Conservation (phyloP, 2,888 invertebrate genomes). For the Panorpa germanica region DNA sequence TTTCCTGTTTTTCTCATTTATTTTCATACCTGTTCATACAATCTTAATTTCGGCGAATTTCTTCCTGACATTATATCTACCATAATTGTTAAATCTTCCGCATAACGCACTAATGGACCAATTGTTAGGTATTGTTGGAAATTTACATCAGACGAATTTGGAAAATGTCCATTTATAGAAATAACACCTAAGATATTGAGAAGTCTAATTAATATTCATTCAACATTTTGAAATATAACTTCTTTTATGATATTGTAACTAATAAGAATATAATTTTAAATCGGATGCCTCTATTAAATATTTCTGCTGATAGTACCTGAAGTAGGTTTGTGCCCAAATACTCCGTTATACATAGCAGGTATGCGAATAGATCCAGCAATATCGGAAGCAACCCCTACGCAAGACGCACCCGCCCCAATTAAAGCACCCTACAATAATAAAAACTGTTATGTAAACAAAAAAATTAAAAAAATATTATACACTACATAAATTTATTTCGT, state of each 20-base stretch:
- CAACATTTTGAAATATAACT: background rate
- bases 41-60: slow-evolving; percentile 22
- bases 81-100: slow-evolving; percentile 51
- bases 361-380: slow-evolving; percentile 75
- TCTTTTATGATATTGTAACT: background rate
- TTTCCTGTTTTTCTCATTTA: slow-evolving; percentile 25
- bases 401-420: slow-evolving; percentile 51
- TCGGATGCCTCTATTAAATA: too few relatives aligned
- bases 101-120: slow-evolving; percentile 64
- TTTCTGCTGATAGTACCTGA: slow-evolving; percentile 41
- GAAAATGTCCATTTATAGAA: slow-evolving; percentile 39
- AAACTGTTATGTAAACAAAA: slow-evolving; percentile 2
- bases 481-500: slow-evolving; percentile 1
- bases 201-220: background rate
- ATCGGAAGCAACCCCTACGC: slow-evolving; percentile 68
- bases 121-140: slow-evolving; percentile 32
- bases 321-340: slow-evolving; percentile 77
- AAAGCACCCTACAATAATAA: slow-evolving; percentile 38
- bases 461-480: background rate
- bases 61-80: slow-evolving; percentile 38
- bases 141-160: slow-evolving; percentile 27
- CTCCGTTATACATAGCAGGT: slow-evolving; percentile 69
- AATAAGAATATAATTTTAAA: too few relatives aligned
- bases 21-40: slow-evolving; percentile 33
- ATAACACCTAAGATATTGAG: slow-evolving; percentile 10